These are phyloP conservation scores for Bradysia coprophila DNA, from an alignment of 1,140 invertebrate genomes.

Conservation along the genomic window DNA sequence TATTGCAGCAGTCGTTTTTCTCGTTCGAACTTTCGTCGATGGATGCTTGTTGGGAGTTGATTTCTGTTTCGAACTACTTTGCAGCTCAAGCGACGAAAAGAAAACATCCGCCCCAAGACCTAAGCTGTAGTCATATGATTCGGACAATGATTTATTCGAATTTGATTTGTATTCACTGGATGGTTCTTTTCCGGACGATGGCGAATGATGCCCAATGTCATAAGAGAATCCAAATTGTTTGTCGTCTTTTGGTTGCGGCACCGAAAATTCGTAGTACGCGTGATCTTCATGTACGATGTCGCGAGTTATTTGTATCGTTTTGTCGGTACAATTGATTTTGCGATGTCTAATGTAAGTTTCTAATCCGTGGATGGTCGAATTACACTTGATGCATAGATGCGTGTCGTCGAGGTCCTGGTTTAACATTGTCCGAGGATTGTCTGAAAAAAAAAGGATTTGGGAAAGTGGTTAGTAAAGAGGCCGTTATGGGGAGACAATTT, in stretches of 20 bases:
- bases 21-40: constrained; percentile 20
- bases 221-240: constrained; percentile 1
- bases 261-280: constrained; percentile 18
- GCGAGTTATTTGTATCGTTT: constrained; percentile 9
- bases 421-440: constrained; percentile 7
- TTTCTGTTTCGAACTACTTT: constrained; percentile 46
- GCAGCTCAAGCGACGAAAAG: constrained; percentile 66
- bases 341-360: constrained; percentile 67
- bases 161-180: neutral
- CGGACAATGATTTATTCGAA: constrained; percentile 13
- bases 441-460: neutral
- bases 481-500: too few relatives aligned
- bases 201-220: constrained; percentile 1
- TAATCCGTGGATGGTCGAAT: constrained; percentile 55
- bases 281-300: constrained; percentile 13
- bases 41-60: constrained; percentile 20
- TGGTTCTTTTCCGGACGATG: neutral
- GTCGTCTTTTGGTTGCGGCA: constrained; percentile 25
- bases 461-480: too few relatives aligned
- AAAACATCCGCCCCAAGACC: constrained; percentile 60
- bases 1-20: constrained; percentile 24
- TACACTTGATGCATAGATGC: constrained; percentile 73
- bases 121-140: constrained; percentile 22
- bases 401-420: constrained; percentile 56
- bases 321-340: constrained; percentile 37